phyloP scores from a whole-genome alignment of 2,888 invertebrate species.

The Pterostichus madidus region DNA sequence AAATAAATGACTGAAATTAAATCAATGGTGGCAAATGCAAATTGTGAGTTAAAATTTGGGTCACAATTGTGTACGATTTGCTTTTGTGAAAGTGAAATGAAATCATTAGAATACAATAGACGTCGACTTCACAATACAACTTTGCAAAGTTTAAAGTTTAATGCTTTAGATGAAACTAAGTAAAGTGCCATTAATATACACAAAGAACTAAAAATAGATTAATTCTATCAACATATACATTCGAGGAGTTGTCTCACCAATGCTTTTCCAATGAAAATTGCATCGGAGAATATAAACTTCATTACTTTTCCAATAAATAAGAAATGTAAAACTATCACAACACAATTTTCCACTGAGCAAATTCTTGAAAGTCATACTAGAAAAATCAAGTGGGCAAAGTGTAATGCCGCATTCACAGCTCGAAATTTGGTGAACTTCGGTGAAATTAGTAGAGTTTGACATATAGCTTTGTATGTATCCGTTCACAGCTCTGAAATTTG shows the following conservation, averaged over 20 bases:
- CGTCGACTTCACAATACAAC: too few relatives aligned
- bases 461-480: too few relatives aligned
- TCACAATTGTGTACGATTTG: too few relatives aligned
- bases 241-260: background rate
- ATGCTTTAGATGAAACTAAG: background rate
- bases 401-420: too few relatives aligned
- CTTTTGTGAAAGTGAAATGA: slow-evolving; percentile 30
- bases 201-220: slow-evolving; percentile 3
- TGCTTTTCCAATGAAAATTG: background rate
- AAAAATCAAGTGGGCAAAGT: slow-evolving; percentile 34
- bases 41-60: too few relatives aligned
- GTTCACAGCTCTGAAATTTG: too few relatives aligned
- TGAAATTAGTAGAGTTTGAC: too few relatives aligned
- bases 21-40: too few relatives aligned
- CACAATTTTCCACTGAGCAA: slow-evolving; percentile 23
- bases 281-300: slow-evolving; percentile 14
- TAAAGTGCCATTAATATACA: slow-evolving; percentile 9
- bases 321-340: slow-evolving; percentile 36
- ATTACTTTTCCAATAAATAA: slow-evolving; percentile 5
- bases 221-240: too few relatives aligned
- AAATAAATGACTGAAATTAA: too few relatives aligned
- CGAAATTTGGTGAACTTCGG: too few relatives aligned
- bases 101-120: slow-evolving; percentile 46
- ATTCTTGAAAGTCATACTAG: background rate
- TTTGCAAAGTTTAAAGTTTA: slow-evolving; percentile 16